These are phyloP conservation scores for Cataglyphis altisquamis DNA, from an alignment of 2,888 invertebrate genomes.

Conservation along the genomic window DNA sequence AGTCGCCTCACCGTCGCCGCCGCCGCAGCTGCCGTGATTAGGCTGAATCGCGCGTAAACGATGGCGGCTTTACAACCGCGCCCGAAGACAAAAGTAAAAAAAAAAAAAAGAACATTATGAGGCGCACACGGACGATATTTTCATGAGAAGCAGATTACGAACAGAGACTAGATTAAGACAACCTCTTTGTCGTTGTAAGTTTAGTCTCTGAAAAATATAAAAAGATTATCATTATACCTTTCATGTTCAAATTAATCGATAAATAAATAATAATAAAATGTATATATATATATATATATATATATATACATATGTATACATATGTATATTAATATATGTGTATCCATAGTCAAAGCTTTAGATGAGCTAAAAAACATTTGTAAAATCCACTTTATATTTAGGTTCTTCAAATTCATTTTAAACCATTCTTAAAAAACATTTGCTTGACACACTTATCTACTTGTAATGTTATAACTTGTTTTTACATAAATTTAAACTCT, in stretches of 20 bases:
- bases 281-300: too few species aligned
- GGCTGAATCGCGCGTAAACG: constrained; percentile 56
- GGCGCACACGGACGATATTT: constrained; percentile 35
- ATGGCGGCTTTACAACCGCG: constrained; percentile 39
- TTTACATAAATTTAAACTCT: background rate
- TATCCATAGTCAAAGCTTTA: constrained; percentile 2
- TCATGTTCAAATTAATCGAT: background rate
- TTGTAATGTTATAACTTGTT: background rate
- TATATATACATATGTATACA: too few species aligned
- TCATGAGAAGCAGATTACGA: constrained; percentile 30
- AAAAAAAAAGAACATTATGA: constrained; percentile 1
- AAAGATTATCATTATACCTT: constrained; percentile 10
- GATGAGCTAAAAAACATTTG: background rate
- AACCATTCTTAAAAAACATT: background rate
- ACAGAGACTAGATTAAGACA: constrained; percentile 53
- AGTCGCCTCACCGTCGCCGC: constrained; percentile 46
- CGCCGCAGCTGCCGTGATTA: constrained; percentile 35
- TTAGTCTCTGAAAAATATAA: constrained; percentile 42
- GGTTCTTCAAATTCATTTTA: background rate
- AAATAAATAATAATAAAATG: background rate
- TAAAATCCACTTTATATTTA: background rate
- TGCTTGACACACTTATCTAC: background rate
- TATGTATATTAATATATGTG: background rate
- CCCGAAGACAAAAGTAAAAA: constrained; percentile 42
- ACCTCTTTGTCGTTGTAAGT: constrained; percentile 2